Evolutionary conservation across 2,888 invertebrate genomes (phyloP).

Genomic region (Hipparchia sbordonii): DNA sequence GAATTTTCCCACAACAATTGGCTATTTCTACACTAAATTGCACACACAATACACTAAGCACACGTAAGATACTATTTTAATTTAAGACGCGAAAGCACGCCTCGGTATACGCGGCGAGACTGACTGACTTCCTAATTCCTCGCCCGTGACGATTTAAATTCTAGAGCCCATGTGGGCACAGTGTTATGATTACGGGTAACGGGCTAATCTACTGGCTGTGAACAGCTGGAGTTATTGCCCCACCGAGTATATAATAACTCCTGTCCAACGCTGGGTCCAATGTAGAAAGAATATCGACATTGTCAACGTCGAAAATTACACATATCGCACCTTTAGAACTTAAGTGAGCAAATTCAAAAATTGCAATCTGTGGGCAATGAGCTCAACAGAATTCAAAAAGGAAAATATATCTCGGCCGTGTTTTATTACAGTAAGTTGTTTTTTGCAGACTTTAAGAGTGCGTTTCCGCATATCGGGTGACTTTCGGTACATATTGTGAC

Average conservation of each 20-base stretch:
- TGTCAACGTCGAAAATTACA: too few relatives aligned
- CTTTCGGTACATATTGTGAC: too few relatives aligned
- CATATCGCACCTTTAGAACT: too few relatives aligned
- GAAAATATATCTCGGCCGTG: too few relatives aligned
- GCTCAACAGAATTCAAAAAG: too few relatives aligned
- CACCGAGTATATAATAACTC: not conserved
- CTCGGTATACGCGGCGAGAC: slow-evolving; percentile 59
- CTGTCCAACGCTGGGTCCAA: not conserved
- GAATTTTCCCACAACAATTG: not conserved
- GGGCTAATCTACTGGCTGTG: slow-evolving; percentile 27
- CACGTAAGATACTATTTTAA: slow-evolving; percentile 30
- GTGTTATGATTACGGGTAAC: slow-evolving; percentile 38
- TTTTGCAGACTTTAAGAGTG: too few relatives aligned
- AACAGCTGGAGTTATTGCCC: not conserved
- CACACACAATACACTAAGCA: slow-evolving; percentile 26
- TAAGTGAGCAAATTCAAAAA: too few relatives aligned
- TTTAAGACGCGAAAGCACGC: slow-evolving; percentile 48
- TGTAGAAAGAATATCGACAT: too few relatives aligned
- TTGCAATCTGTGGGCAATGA: too few relatives aligned
- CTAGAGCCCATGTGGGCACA: slow-evolving; percentile 42
- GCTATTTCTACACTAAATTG: slow-evolving; percentile 15
- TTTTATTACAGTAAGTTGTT: too few relatives aligned
- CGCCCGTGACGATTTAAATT: slow-evolving; percentile 48
- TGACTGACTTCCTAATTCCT: slow-evolving; percentile 65
- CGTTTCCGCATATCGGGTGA: too few relatives aligned